These are phyloP conservation scores for Daboia siamensis DNA, from an alignment of 2,113 vertebrate genomes.

Conservation along the genomic window DNA sequence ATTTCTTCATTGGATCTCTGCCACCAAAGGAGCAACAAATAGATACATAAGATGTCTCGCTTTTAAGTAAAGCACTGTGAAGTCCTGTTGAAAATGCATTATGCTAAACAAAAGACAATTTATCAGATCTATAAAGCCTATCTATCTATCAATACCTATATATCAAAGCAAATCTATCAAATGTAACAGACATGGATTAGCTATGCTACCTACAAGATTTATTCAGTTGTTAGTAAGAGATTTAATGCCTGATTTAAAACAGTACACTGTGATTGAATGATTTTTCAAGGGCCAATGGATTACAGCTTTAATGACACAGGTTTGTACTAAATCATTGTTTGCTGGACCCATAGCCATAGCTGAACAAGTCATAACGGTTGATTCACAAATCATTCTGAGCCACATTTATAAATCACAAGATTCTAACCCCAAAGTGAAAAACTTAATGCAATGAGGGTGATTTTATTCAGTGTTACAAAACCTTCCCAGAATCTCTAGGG, in stretches of 20 bases:
- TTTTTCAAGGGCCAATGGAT: not conserved
- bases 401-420: not conserved
- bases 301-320: not conserved
- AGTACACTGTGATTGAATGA: not conserved
- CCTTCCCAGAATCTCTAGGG: not conserved
- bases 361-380: not conserved
- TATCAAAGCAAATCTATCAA: not conserved
- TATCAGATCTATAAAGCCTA: not conserved
- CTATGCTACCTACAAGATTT: not conserved
- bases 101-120: not conserved
- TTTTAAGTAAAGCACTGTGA: not conserved
- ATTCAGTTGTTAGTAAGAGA: not conserved
- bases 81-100: not conserved
- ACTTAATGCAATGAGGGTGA: not conserved
- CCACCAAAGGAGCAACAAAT: not conserved
- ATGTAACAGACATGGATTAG: not conserved
- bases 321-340: not conserved
- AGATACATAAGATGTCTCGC: not conserved
- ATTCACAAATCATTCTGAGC: not conserved
- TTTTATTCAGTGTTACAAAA: not conserved
- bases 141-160: not conserved
- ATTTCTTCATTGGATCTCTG: not conserved
- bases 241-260: not conserved
- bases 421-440: not conserved
- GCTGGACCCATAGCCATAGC: not conserved